Percentiles rank a stretch among this genome's conserved stretches.
phyloP scores from a whole-genome alignment of 2,113 vertebrate genomes.

The Pomatorhinus ruficollis region DNA sequence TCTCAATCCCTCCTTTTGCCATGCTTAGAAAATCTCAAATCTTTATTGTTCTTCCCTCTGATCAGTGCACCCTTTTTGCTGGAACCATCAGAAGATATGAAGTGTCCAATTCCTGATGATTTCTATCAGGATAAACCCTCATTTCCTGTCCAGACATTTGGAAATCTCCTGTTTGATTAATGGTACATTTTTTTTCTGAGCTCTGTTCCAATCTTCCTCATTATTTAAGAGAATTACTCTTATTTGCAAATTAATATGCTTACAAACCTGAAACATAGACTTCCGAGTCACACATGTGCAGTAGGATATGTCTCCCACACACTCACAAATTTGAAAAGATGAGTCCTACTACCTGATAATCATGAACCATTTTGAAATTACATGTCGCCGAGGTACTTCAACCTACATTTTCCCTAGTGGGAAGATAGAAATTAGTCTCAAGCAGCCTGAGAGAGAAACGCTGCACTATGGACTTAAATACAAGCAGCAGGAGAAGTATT shows the following conservation, averaged over 20 bases:
- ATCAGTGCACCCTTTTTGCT: background rate
- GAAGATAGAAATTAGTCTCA: background rate
- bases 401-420: background rate
- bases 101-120: background rate
- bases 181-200: background rate
- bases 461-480: background rate
- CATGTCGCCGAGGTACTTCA: background rate
- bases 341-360: background rate
- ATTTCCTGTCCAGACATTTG: background rate
- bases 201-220: background rate
- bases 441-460: background rate
- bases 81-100: fast-evolving
- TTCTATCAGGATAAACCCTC: background rate
- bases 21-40: background rate
- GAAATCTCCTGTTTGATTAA: background rate
- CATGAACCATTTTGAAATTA: background rate
- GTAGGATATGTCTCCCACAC: background rate
- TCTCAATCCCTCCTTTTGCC: background rate
- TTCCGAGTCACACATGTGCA: background rate
- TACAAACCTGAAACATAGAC: background rate
- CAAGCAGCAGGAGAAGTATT: background rate
- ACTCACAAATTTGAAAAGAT: background rate
- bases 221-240: background rate
- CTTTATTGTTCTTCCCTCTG: background rate
- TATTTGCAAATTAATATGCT: background rate